Evolutionary conservation across 2,888 invertebrate species (phyloP).

Genomic region (Strigamia maritima): DNA sequence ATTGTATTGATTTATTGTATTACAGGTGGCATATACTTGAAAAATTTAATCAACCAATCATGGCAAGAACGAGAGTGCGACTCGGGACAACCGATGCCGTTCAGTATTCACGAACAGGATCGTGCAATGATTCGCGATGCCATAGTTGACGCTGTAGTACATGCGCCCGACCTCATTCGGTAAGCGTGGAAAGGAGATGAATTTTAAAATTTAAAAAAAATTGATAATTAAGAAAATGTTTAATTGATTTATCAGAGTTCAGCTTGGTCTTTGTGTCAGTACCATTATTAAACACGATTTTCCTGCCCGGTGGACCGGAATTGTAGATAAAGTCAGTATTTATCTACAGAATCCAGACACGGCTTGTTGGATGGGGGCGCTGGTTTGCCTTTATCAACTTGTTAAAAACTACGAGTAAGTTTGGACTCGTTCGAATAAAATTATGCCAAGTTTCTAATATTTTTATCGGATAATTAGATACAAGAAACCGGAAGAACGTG

Average conservation of each 20-base stretch:
- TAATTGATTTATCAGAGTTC: slow-evolving; percentile 61
- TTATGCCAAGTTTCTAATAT: not conserved
- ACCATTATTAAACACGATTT: slow-evolving; percentile 94
- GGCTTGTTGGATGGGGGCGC: slow-evolving; percentile 83
- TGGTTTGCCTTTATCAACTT: slow-evolving; percentile 85
- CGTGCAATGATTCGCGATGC: slow-evolving; percentile 85
- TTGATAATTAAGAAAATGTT: not conserved
- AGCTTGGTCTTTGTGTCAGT: slow-evolving; percentile 87
- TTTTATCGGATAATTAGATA: slow-evolving; percentile 62
- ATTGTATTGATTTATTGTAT: not conserved
- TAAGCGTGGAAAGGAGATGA: slow-evolving; percentile 48
- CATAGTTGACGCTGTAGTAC: slow-evolving; percentile 93
- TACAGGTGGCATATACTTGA: slow-evolving; percentile 83
- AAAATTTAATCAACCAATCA: slow-evolving; percentile 82
- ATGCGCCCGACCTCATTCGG: slow-evolving; percentile 83
- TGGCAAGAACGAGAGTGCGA: slow-evolving; percentile 79
- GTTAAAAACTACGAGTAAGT: slow-evolving; percentile 81
- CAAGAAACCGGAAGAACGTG: slow-evolving; percentile 82
- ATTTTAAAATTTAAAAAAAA: not conserved
- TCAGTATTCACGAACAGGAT: slow-evolving; percentile 94
- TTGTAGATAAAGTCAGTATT: slow-evolving; percentile 91
- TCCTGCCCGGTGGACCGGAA: slow-evolving; percentile 89
- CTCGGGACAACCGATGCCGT: slow-evolving; percentile 71
- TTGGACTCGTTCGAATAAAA: not conserved
- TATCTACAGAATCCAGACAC: slow-evolving; percentile 88